A percentile compares a stretch with the other conserved stretches of the same genome.
Conservation (phyloP, 2,888 invertebrate genomes). For the Autographa gamma region DNA sequence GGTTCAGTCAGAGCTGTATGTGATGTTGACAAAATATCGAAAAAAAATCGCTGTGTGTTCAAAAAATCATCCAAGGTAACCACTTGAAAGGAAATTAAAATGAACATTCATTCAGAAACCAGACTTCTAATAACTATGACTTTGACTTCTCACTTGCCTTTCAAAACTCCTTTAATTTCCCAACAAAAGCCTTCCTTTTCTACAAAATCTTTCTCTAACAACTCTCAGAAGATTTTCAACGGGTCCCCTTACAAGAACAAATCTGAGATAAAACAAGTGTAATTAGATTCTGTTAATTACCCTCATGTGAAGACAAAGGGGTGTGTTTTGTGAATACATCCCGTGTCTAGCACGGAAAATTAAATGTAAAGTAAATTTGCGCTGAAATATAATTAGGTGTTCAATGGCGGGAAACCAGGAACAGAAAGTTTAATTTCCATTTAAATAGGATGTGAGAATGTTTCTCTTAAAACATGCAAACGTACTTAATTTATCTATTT, state of each 20-base stretch:
- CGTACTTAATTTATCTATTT: too few relatives aligned
- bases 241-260: not conserved
- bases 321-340: not conserved
- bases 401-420: not conserved
- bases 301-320: not conserved
- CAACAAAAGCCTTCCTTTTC: too few relatives aligned
- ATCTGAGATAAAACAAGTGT: constrained; percentile 2
- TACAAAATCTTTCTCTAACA: not conserved
- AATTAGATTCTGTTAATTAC: constrained; percentile 5
- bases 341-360: not conserved
- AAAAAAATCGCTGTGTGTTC: too few relatives aligned
- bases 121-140: too few relatives aligned
- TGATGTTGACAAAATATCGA: too few relatives aligned
- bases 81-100: too few relatives aligned
- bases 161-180: too few relatives aligned
- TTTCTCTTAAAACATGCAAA: not conserved
- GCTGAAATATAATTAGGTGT: not conserved
- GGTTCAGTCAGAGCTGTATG: too few relatives aligned
- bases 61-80: too few relatives aligned
- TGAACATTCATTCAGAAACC: too few relatives aligned
- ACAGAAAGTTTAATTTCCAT: not conserved
- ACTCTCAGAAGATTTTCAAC: not conserved
- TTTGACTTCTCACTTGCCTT: not conserved
- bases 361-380: constrained; percentile 5
- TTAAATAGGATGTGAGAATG: not conserved